Conservation (phyloP, 2,113 vertebrate genomes). For the Limnothrissa miodon region DNA sequence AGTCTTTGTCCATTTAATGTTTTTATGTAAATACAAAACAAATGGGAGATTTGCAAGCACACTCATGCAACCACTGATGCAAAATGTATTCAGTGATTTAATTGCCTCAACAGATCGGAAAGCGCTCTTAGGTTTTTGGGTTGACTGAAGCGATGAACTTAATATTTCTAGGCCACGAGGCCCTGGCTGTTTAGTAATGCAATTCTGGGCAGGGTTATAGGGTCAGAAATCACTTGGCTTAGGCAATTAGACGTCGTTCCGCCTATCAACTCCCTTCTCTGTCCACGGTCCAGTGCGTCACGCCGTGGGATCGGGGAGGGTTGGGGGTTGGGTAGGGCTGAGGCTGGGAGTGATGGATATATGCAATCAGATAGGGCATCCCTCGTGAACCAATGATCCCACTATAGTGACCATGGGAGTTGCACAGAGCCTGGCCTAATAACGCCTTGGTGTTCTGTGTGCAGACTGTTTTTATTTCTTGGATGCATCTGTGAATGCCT, state of each 20-base stretch:
- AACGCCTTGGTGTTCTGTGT: neutral
- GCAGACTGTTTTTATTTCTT: neutral
- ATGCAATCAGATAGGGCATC: neutral
- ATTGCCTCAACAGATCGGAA: neutral
- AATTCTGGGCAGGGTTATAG: neutral
- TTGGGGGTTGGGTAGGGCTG: neutral
- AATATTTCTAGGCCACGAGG: neutral
- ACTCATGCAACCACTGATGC: neutral
- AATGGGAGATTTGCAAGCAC: neutral
- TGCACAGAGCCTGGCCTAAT: neutral
- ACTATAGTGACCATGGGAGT: neutral
- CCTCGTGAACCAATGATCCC: neutral
- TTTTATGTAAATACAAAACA: neutral
- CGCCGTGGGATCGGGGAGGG: neutral
- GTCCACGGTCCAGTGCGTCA: neutral
- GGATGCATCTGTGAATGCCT: neutral
- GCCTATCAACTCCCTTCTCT: neutral
- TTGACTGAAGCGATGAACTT: neutral
- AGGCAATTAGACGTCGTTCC: neutral
- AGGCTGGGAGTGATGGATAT: neutral
- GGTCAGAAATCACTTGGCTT: slow-evolving; percentile 7
- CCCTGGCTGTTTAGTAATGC: neutral
- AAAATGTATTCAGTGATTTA: neutral
- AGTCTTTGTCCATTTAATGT: neutral
- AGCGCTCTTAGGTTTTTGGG: neutral